A percentile compares a stretch with the other conserved stretches of the same genome.
phyloP scores from a whole-genome alignment of 1,140 invertebrate genomes.

The Antheraea pernyi region DNA sequence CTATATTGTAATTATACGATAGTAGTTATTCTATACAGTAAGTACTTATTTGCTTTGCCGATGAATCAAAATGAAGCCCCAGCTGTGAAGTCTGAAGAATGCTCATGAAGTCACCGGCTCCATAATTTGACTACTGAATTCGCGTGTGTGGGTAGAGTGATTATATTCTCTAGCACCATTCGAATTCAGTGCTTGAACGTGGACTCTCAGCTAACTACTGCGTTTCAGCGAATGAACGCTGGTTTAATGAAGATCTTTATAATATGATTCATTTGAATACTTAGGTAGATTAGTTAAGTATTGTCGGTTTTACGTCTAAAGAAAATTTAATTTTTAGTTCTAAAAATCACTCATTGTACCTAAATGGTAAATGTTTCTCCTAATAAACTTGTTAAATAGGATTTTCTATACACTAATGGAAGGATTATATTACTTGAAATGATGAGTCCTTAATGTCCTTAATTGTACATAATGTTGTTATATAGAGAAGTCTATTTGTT shows the following conservation, averaged over 20 bases:
- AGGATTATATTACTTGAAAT: no score
- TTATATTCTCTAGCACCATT: conserved; percentile 78
- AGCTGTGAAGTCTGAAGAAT: background rate
- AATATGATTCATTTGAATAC: background rate
- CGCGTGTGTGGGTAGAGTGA: conserved; percentile 76
- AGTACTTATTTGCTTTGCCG: conserved; percentile 16
- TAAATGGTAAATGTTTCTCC: no score
- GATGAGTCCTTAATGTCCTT: no score
- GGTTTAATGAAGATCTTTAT: conserved; percentile 2
- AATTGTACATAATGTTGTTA: no score
- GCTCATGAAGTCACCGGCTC: conserved; percentile 18
- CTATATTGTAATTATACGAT: background rate
- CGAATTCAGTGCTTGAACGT: conserved; percentile 80
- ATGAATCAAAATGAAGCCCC: conserved; percentile 1
- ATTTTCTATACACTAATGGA: no score
- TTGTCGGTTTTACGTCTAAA: no score
- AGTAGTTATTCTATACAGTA: background rate
- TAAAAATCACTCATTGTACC: no score
- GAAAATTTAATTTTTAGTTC: no score
- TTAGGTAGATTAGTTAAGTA: background rate
- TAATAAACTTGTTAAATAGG: no score
- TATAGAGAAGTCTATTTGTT: no score
- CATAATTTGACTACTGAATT: conserved; percentile 79
- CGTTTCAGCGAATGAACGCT: background rate
- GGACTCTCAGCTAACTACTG: conserved; percentile 32